A percentile compares a stretch with the other conserved stretches of the same genome.
Evolutionary conservation across 2,888 invertebrate genomes (phyloP).

Genomic region (Candidula unifasciata): DNA sequence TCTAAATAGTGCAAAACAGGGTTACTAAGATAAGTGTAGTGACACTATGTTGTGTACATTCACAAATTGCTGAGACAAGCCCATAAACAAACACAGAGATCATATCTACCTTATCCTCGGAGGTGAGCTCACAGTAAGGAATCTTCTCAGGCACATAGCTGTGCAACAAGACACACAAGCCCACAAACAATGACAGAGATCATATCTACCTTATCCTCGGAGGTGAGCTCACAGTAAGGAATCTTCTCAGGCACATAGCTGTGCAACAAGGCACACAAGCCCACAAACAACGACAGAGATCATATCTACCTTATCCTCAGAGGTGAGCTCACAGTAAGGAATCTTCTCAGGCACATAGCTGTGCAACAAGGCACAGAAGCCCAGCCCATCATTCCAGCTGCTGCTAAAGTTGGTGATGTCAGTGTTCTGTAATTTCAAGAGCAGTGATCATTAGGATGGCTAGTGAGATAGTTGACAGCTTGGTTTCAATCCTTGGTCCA

Average conservation of each 20-base stretch:
- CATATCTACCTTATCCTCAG: constrained; percentile 81
- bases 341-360: constrained; percentile 90
- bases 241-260: no score
- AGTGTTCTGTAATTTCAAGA: constrained; percentile 80
- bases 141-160: background rate
- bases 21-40: no score
- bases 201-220: background rate
- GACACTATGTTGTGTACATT: no score
- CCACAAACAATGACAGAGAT: background rate
- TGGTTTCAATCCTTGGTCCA: no score
- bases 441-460: background rate
- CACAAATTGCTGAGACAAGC: no score
- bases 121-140: background rate
- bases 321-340: constrained; percentile 87
- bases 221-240: constrained; percentile 74
- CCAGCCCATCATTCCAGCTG: constrained; percentile 96
- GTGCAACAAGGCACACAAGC: constrained; percentile 81
- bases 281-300: no score
- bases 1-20: no score
- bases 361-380: constrained; percentile 93
- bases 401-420: constrained; percentile 98
- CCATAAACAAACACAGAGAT: no score
- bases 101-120: no score
- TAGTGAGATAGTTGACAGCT: no score
- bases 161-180: no score